These are phyloP conservation scores for Amiota mariae DNA, from an alignment of 2,888 invertebrate genomes.

Conservation along the genomic window DNA sequence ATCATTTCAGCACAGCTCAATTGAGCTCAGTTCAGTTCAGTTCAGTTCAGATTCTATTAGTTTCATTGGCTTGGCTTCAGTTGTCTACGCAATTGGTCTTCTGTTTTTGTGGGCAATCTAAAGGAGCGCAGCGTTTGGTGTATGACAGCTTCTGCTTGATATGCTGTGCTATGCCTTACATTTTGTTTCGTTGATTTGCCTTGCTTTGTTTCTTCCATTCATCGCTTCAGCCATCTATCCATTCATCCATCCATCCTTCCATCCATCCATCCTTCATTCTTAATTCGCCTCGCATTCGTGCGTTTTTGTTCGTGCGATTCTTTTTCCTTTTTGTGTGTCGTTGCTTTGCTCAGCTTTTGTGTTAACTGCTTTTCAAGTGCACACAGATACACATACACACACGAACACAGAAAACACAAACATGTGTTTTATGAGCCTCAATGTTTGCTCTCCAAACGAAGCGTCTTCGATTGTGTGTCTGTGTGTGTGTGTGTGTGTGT, in stretches of 20 bases:
- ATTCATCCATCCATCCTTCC: not conserved
- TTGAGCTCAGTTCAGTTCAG: not conserved
- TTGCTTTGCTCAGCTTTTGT: conserved; percentile 34
- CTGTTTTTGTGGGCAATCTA: not conserved
- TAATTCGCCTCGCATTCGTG: conserved; percentile 7
- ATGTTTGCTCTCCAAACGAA: not conserved
- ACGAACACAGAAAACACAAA: conserved; percentile 34
- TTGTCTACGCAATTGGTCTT: not conserved
- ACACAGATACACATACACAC: conserved; percentile 43
- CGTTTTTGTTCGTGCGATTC: no score
- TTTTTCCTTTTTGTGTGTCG: no score
- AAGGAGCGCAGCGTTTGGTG: not conserved
- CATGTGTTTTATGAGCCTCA: conserved; percentile 20
- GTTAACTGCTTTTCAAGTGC: conserved; percentile 63
- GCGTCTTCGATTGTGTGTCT: not conserved
- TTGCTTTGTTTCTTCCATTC: not conserved
- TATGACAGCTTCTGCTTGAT: not conserved
- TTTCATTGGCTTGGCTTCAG: not conserved
- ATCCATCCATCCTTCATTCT: not conserved
- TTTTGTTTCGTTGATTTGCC: no score
- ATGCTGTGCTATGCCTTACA: conserved; percentile 34
- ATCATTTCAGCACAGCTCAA: not conserved
- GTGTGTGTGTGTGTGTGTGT: not conserved
- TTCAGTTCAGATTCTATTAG: not conserved
- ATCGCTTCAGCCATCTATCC: not conserved